These are phyloP conservation scores for Aplocera efformata DNA, from an alignment of 2,888 invertebrate genomes.

Conservation along the genomic window DNA sequence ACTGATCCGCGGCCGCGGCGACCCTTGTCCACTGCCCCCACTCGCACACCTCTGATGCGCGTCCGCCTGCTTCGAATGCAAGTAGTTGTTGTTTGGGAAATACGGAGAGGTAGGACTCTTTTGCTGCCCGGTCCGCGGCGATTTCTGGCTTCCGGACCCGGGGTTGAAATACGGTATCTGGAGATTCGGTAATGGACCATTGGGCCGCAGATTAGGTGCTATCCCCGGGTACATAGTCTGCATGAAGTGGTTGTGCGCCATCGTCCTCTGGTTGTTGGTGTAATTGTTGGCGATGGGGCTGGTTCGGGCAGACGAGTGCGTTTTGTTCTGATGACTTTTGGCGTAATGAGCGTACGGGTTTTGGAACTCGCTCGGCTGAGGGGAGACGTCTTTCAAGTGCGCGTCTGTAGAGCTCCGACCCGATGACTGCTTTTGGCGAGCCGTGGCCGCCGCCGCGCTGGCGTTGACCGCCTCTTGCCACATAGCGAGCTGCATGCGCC, in stretches of 20 bases:
- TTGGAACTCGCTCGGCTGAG: slow-evolving; percentile 63
- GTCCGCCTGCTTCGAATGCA: slow-evolving; percentile 63
- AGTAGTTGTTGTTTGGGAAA: slow-evolving; percentile 68
- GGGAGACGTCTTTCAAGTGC: slow-evolving; percentile 56
- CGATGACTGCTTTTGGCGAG: slow-evolving; percentile 10
- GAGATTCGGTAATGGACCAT: slow-evolving; percentile 58
- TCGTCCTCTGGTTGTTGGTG: slow-evolving; percentile 54
- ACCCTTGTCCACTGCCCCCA: slow-evolving; percentile 57
- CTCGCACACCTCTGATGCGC: slow-evolving; percentile 45
- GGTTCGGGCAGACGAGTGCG: slow-evolving; percentile 70
- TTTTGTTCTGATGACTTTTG: slow-evolving; percentile 60
- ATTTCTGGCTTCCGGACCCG: slow-evolving; percentile 60
- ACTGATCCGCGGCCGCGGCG: slow-evolving; percentile 81
- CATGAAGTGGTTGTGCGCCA: slow-evolving; percentile 55
- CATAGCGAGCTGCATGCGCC: slow-evolving; percentile 81
- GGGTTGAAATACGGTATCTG: slow-evolving; percentile 71
- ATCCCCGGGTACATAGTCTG: slow-evolving; percentile 67
- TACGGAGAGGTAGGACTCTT: slow-evolving; percentile 70
- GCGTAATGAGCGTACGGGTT: slow-evolving; percentile 70
- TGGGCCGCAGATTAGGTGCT: slow-evolving; percentile 56
- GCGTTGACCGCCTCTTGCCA: slow-evolving; percentile 86
- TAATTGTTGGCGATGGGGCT: slow-evolving; percentile 73
- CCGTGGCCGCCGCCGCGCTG: slow-evolving; percentile 39
- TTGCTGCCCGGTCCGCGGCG: slow-evolving; percentile 55
- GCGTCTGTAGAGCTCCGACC: slow-evolving; percentile 38